Conservation (phyloP, 2,888 invertebrate species). For the Tenthredo scrophulariae region DNA sequence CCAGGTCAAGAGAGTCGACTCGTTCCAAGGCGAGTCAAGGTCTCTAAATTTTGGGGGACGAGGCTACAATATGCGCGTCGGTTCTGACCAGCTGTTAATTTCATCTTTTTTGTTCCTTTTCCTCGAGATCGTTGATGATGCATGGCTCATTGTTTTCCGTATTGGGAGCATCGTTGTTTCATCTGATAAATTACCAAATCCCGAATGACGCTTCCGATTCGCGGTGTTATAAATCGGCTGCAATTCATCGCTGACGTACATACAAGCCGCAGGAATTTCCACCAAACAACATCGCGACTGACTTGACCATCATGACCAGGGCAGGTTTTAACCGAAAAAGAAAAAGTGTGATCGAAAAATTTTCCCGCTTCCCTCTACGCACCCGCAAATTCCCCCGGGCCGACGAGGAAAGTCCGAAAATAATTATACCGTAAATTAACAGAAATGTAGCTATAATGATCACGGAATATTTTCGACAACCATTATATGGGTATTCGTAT, state of each 20-base stretch:
- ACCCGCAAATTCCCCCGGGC: neutral
- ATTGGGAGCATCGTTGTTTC: neutral
- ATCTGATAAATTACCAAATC: neutral
- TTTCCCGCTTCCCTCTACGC: neutral
- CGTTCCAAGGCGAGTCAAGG: constrained; percentile 15
- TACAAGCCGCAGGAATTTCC: neutral
- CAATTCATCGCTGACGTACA: neutral
- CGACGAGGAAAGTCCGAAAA: neutral
- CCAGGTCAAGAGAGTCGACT: neutral
- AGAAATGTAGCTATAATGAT: neutral
- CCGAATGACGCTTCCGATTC: neutral
- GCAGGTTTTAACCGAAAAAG: neutral
- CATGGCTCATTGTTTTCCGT: neutral
- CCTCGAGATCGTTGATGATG: neutral
- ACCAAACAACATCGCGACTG: neutral
- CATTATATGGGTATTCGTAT: too few species aligned
- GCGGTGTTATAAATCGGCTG: neutral
- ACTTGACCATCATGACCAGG: neutral
- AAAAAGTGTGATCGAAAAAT: neutral
- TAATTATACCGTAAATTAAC: neutral
- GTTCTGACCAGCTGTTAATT: neutral
- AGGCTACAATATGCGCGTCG: neutral
- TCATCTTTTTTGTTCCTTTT: neutral
- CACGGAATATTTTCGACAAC: neutral
- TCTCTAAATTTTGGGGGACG: neutral